Percentiles rank a stretch among this genome's conserved stretches.
phyloP scores from a whole-genome alignment of 2,113 vertebrate species.

The Sarotherodon lohbergeri region DNA sequence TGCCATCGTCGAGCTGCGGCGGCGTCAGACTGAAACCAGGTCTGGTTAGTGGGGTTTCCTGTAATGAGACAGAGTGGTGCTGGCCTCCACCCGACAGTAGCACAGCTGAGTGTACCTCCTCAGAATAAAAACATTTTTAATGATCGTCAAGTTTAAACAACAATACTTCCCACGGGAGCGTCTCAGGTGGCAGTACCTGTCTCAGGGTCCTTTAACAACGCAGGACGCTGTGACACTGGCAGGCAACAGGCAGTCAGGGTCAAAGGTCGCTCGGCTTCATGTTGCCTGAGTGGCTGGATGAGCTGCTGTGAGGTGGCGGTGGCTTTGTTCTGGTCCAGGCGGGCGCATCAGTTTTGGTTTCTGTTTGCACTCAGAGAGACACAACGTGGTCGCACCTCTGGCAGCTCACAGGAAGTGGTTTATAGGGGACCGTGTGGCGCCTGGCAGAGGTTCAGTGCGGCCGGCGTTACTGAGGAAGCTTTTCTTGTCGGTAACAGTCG shows the following conservation, averaged over 20 bases:
- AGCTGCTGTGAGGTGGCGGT: neutral
- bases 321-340: neutral
- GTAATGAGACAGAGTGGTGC: neutral
- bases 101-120: neutral
- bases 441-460: rapidly evolving
- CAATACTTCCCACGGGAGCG: neutral
- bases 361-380: neutral
- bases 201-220: neutral
- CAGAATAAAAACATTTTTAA: neutral
- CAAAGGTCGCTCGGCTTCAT: neutral
- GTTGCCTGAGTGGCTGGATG: neutral
- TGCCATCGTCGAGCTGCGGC: neutral
- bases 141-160: neutral
- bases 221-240: neutral
- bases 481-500: neutral
- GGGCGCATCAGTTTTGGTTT: neutral
- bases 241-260: neutral
- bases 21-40: neutral
- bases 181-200: neutral
- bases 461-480: neutral
- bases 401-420: neutral
- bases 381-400: neutral
- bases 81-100: neutral
- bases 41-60: neutral
- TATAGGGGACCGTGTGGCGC: neutral